Percentiles rank a stretch among this genome's conserved stretches.
phyloP scores from a whole-genome alignment of 2,888 invertebrate genomes.

The Himalopsyche japonica region DNA sequence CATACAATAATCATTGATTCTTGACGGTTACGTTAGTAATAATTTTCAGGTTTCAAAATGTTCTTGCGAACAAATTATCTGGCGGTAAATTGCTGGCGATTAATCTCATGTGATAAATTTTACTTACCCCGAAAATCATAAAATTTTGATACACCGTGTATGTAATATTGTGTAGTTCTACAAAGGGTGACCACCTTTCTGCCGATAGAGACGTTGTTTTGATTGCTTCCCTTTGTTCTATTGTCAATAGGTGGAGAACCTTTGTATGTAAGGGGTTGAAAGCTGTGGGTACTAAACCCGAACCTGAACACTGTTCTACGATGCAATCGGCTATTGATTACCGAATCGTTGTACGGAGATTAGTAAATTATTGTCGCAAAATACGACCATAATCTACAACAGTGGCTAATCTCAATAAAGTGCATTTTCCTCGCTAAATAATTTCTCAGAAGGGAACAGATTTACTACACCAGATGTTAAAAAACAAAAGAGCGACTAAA shows the following conservation, averaged over 20 bases:
- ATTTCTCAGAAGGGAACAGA: too few relatives aligned
- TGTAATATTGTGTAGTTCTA: neutral
- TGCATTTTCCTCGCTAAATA: too few relatives aligned
- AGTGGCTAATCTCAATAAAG: too few relatives aligned
- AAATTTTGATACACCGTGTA: neutral
- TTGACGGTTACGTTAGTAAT: too few relatives aligned
- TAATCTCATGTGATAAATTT: too few relatives aligned
- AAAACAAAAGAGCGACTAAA: too few relatives aligned
- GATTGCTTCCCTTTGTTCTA: neutral
- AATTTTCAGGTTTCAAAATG: too few relatives aligned
- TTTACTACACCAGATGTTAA: too few relatives aligned
- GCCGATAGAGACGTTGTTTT: neutral
- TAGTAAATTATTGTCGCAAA: neutral
- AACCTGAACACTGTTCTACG: neutral
- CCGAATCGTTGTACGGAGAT: neutral
- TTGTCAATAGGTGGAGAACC: neutral
- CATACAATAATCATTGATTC: too few relatives aligned
- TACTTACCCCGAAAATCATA: too few relatives aligned
- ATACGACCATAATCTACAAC: neutral
- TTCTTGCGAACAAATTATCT: too few relatives aligned
- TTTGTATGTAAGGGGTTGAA: neutral
- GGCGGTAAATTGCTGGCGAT: too few relatives aligned
- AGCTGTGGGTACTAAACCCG: neutral
- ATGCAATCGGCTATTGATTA: neutral
- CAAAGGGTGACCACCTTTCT: neutral